These are phyloP conservation scores for Leucoptera coffeella DNA, from an alignment of 2,888 invertebrate genomes.

Conservation along the genomic window DNA sequence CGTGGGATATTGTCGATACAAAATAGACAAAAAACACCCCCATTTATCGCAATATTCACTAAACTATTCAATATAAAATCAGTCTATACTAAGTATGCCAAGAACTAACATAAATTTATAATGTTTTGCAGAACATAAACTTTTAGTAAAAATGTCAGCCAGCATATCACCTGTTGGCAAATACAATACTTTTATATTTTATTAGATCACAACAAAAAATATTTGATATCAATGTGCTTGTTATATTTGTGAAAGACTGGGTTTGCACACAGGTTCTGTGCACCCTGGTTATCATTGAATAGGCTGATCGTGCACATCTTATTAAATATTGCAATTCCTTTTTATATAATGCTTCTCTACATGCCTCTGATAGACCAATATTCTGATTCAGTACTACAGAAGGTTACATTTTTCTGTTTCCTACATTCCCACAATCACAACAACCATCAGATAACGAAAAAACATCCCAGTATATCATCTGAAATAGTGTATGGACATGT, in stretches of 20 bases:
- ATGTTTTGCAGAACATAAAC: no score
- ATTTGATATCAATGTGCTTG: constrained; percentile 2
- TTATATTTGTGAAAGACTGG: neutral
- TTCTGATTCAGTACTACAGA: constrained; percentile 4
- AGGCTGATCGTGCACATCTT: neutral
- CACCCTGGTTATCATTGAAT: constrained; percentile 1
- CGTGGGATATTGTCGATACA: no score
- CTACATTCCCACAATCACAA: constrained; percentile 2
- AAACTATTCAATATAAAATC: no score
- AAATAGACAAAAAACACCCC: no score
- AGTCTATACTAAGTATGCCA: no score
- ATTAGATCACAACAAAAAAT: constrained; percentile 1
- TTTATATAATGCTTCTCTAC: constrained; percentile 4
- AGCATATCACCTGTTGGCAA: no score
- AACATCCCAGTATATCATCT: no score
- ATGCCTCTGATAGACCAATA: constrained; percentile 3
- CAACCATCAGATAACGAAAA: constrained; percentile 1
- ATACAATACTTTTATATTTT: neutral
- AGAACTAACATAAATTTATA: no score
- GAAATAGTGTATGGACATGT: no score
- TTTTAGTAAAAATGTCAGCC: no score
- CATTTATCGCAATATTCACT: no score
- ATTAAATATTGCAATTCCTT: constrained; percentile 1
- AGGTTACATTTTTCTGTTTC: constrained; percentile 3
- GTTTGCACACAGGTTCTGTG: neutral